Evolutionary conservation across 1,140 invertebrate species (phyloP).

Genomic region (Leptinotarsa undecemlineata): DNA sequence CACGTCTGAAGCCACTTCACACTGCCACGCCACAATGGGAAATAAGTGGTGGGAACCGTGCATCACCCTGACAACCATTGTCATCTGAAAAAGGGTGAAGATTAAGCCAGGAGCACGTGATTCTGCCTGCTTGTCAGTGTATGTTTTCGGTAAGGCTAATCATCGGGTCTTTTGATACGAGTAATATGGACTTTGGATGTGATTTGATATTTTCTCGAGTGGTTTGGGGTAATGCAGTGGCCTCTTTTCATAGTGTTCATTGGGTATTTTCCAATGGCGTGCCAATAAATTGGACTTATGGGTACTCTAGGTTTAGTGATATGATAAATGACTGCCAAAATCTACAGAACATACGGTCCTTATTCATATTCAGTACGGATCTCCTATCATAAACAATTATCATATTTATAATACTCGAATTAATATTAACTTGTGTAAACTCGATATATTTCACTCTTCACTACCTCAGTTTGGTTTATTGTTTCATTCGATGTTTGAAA

Average conservation of each 20-base stretch:
- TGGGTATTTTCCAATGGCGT: too few species aligned
- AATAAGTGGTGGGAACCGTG: conserved; percentile 38
- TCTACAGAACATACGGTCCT: too few species aligned
- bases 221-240: neutral
- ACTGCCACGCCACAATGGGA: conserved; percentile 30
- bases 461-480: too few species aligned
- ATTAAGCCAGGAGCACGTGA: conserved; percentile 33
- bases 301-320: too few species aligned
- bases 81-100: conserved; percentile 36
- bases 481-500: too few species aligned
- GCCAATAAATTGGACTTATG: too few species aligned
- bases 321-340: too few species aligned
- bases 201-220: neutral
- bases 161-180: conserved; percentile 26
- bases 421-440: too few species aligned
- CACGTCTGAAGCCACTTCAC: conserved; percentile 46
- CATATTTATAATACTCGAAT: too few species aligned
- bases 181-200: conserved; percentile 4
- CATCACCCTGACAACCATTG: conserved; percentile 31
- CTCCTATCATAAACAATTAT: too few species aligned
- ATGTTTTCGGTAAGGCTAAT: conserved; percentile 35
- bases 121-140: neutral
- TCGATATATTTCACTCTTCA: too few species aligned
- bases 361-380: too few species aligned
- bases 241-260: neutral